Evolutionary conservation across 2,797 vertebrate genomes (phyloP).

Genomic region (Darevskia mixta): DNA sequence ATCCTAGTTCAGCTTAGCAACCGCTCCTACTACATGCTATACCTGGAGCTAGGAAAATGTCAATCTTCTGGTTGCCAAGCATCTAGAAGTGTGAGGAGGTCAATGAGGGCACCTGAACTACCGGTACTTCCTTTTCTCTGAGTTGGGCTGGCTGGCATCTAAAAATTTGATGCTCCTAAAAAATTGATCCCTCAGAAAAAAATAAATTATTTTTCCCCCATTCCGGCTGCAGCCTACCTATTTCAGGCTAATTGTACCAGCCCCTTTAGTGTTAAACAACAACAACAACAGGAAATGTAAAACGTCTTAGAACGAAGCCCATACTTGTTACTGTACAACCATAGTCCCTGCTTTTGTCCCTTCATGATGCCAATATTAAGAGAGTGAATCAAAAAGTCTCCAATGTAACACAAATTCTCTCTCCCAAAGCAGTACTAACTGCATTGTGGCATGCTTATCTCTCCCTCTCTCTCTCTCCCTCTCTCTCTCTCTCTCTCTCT

Average conservation of each 20-base stretch:
- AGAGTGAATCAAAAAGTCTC: neutral
- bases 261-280: conserved; percentile 7
- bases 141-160: neutral
- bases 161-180: conserved; percentile 13
- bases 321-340: neutral
- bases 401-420: neutral
- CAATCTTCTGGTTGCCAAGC: neutral
- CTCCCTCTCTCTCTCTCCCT: neutral
- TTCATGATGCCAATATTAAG: neutral
- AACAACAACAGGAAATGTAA: neutral
- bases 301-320: neutral
- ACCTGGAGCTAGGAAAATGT: neutral
- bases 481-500: neutral
- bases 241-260: conserved; percentile 37
- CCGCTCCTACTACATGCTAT: neutral
- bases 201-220: neutral
- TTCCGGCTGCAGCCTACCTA: neutral
- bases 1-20: neutral
- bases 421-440: neutral
- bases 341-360: neutral
- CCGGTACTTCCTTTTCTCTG: conserved; percentile 7
- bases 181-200: neutral
- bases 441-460: neutral
- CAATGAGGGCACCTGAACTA: neutral
- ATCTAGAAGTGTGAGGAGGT: neutral